Evolutionary conservation across 1,140 invertebrate species (phyloP).

Genomic region (Psix sp.): DNA sequence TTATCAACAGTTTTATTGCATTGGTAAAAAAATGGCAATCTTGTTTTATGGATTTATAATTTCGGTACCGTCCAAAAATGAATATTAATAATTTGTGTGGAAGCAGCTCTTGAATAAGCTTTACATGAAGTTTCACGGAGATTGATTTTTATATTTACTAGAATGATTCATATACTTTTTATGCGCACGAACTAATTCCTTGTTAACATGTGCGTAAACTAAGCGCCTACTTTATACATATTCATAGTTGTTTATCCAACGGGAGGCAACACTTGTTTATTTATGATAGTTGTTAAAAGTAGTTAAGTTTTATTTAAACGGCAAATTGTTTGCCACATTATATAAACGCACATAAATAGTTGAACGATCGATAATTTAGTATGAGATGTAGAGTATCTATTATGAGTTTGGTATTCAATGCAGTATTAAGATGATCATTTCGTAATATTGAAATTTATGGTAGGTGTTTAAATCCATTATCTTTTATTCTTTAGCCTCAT

Average conservation of each 20-base stretch:
- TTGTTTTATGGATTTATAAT: no score
- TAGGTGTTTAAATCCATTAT: no score
- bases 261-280: slow-evolving; percentile 35
- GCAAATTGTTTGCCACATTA: slow-evolving; percentile 19
- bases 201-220: slow-evolving; percentile 51
- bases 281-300: slow-evolving; percentile 36
- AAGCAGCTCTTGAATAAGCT: no score
- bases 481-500: no score
- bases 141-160: slow-evolving; percentile 50
- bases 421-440: slow-evolving; percentile 27
- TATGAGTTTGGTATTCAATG: slow-evolving; percentile 19
- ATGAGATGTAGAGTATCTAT: slow-evolving; percentile 22
- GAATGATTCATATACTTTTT: slow-evolving; percentile 49
- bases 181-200: slow-evolving; percentile 43
- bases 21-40: no score
- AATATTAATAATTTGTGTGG: no score
- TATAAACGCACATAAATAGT: slow-evolving; percentile 38
- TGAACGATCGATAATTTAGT: slow-evolving; percentile 20
- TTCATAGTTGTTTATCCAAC: slow-evolving; percentile 52
- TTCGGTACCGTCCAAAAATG: no score
- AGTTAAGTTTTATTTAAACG: slow-evolving; percentile 14
- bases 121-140: no score
- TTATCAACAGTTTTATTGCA: no score
- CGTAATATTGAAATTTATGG: slow-evolving; percentile 16
- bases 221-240: slow-evolving; percentile 49